Evolutionary conservation across 2,888 invertebrate genomes (phyloP), one percentile per base, ranked within the genome.

Genomic region (Drosophila mulleri): DNA sequence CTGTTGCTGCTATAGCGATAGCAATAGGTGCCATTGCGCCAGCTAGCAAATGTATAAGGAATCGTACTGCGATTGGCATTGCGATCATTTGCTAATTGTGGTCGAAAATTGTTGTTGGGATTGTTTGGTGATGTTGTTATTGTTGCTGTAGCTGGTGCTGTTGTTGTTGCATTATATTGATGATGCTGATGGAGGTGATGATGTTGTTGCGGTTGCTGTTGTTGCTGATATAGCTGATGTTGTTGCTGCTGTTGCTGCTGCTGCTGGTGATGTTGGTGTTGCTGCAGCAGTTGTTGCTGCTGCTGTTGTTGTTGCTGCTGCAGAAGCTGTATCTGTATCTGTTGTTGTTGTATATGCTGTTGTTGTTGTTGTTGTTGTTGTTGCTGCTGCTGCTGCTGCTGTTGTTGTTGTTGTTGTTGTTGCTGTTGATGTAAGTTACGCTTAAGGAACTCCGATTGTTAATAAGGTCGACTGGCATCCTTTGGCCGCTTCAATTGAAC

Each of bases 401-500:
- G 83, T 56, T 72, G 69, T 37, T 67, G 56, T 23, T 72, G 71
- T 37, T 74, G 59, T 37, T 59, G 69, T 50, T 65, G 75, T 57
- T 76, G 80, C 57, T 83, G 78, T 66, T 87, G 81, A 82, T 88
- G 82, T 82, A 86, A 80, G 84, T 86, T 91, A 81, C 90, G 88
- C 83, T 90, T 91, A 75, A 91, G 90, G 91, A 91, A 92, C 92
- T 92, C 94, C 94, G 94, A 94, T 94, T 95, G 96, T 96, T 98
- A 99, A 96, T 99, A 99, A 93, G 98, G 98, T 95, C 98, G 96
- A 94, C 96, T 98, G 93, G 98, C 98, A 94, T 98, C 98, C 95
- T 98, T 98, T 94, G 99, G 99, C 95, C 99, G 95, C 94, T 99
- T 99, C 94, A 99, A 96, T 94, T 99, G 99, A 92, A 99, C 99